A percentile compares a stretch with the other conserved stretches of the same genome.
Conservation (phyloP, 2,888 invertebrate species). For the Piscicola geometra region DNA sequence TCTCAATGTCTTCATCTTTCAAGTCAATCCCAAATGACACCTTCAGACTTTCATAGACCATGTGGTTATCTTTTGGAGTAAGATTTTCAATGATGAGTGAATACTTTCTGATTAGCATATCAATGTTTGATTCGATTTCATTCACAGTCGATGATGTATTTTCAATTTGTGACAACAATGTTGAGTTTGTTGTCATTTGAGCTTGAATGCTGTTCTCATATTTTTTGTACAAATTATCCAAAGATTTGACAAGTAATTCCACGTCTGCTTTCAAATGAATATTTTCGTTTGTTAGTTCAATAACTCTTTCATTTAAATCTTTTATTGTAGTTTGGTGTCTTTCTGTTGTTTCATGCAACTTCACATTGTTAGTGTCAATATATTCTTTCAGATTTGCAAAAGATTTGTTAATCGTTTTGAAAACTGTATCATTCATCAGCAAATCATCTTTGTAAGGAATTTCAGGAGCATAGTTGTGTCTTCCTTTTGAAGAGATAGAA, state of each 20-base stretch:
- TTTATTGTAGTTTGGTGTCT: background rate
- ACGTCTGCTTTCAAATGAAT: background rate
- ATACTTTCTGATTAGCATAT: constrained; percentile 30
- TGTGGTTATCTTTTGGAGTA: constrained; percentile 36
- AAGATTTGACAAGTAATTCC: background rate
- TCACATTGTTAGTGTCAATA: too few relatives aligned
- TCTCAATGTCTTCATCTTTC: constrained; percentile 27
- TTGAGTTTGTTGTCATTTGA: constrained; percentile 15
- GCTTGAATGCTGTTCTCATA: too few relatives aligned
- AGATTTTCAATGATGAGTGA: constrained; percentile 36
- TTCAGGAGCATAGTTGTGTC: too few relatives aligned
- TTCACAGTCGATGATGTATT: too few relatives aligned
- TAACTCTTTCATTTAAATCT: background rate
- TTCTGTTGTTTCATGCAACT: background rate
- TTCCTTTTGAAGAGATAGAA: too few relatives aligned
- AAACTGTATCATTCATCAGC: too few relatives aligned
- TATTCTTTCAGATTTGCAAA: too few relatives aligned
- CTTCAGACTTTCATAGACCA: constrained; percentile 28
- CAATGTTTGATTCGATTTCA: constrained; percentile 31
- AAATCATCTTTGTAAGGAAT: too few relatives aligned
- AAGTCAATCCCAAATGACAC: constrained; percentile 22
- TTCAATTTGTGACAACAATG: constrained; percentile 19
- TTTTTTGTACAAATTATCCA: too few relatives aligned
- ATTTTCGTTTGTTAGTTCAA: background rate
- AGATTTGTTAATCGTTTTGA: too few relatives aligned